Percentiles rank a stretch among this genome's conserved stretches.
These are phyloP conservation scores for Drosophila sordidapex DNA, from an alignment of 2,888 invertebrate genomes.

Conservation along the genomic window DNA sequence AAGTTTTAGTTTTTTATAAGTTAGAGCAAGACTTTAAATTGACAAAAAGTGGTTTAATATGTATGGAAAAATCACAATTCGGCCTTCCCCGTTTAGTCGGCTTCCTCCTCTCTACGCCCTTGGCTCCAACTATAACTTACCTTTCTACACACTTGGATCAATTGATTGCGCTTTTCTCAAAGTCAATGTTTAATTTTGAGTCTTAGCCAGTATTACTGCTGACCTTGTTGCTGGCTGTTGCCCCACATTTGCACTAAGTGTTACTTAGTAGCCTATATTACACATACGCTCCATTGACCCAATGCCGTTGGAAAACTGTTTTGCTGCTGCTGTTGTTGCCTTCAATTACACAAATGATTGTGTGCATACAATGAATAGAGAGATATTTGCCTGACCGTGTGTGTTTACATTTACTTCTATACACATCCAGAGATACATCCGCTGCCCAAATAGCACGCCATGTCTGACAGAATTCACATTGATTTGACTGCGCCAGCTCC, in stretches of 20 bases:
- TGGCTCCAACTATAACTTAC: not conserved
- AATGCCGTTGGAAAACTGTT: conserved; percentile 44
- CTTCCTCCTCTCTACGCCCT: not conserved
- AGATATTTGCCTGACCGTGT: not conserved
- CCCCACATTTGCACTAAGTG: conserved; percentile 27
- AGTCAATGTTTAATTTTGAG: conserved; percentile 14
- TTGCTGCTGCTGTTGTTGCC: conserved; percentile 16
- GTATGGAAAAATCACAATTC: not conserved
- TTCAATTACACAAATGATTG: conserved; percentile 45
- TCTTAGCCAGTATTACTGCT: conserved; percentile 4
- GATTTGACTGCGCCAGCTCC: conserved; percentile 27
- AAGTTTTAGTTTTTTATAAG: not conserved
- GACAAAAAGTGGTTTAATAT: not conserved
- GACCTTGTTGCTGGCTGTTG: conserved; percentile 27
- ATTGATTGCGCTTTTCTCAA: conserved; percentile 5
- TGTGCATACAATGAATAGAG: conserved; percentile 9
- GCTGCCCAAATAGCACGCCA: conserved; percentile 39
- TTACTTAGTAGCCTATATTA: conserved; percentile 32
- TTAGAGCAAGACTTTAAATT: not conserved
- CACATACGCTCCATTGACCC: conserved; percentile 45
- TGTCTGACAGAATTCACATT: conserved; percentile 31
- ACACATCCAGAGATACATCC: conserved; percentile 40
- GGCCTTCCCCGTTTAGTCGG: too few relatives aligned
- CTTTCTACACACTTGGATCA: not conserved
- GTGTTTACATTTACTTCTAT: not conserved